Percentiles rank a stretch among this genome's conserved stretches.
These are phyloP conservation scores for Caenorhabditis parvicauda DNA, from an alignment of 2,888 invertebrate genomes.

Conservation along the genomic window DNA sequence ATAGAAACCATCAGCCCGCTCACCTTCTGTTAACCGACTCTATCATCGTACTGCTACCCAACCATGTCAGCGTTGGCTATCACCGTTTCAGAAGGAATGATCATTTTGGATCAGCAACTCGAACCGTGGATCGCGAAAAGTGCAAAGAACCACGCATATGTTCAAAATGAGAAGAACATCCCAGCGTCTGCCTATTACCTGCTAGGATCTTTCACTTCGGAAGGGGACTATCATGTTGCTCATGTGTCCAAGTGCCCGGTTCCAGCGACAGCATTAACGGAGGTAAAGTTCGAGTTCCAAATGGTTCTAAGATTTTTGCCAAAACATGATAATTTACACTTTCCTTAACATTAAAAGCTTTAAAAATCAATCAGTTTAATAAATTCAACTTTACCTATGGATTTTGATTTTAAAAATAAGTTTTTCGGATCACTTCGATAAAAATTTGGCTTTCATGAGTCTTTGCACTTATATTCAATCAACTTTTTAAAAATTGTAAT, in stretches of 20 bases:
- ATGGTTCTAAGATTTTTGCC: background rate
- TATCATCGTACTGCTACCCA: too few relatives aligned
- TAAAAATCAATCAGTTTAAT: too few relatives aligned
- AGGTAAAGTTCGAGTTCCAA: constrained; percentile 10
- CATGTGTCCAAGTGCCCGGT: constrained; percentile 43
- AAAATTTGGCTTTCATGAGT: too few relatives aligned
- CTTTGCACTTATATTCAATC: background rate
- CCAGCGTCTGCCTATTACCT: constrained; percentile 40
- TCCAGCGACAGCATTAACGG: constrained; percentile 33
- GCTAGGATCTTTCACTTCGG: constrained; percentile 33
- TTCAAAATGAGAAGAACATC: constrained; percentile 25
- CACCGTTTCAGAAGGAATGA: constrained; percentile 29
- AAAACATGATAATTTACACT: too few relatives aligned
- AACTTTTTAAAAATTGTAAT: background rate
- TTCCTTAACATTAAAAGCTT: too few relatives aligned
- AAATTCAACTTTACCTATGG: too few relatives aligned
- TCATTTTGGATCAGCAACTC: constrained; percentile 36
- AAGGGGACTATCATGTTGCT: constrained; percentile 42
- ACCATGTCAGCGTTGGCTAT: constrained; percentile 18
- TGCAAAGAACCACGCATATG: constrained; percentile 26
- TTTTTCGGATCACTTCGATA: too few relatives aligned
- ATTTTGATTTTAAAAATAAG: too few relatives aligned
- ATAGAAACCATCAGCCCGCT: background rate
- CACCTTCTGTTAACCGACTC: too few relatives aligned
- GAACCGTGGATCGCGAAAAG: constrained; percentile 38